Conservation (phyloP, 2,113 vertebrate species). For the Camelus dromedarius region DNA sequence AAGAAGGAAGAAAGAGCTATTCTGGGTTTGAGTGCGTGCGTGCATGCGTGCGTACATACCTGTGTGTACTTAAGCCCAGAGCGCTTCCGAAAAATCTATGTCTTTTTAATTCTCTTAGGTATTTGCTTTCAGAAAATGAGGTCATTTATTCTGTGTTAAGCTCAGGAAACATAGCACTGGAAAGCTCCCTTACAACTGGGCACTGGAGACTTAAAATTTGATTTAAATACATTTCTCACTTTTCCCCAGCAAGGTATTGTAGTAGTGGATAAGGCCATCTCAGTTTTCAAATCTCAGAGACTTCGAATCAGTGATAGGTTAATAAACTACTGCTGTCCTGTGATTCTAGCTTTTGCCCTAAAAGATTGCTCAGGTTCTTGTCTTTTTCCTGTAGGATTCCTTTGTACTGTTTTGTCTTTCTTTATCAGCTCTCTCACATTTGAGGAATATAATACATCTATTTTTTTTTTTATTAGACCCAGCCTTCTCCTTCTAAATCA, state of each 20-base stretch:
- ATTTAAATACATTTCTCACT: neutral
- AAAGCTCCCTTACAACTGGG: constrained; percentile 34
- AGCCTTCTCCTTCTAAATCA: neutral
- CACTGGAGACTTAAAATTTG: constrained; percentile 1
- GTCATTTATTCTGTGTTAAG: neutral
- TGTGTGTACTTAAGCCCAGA: neutral
- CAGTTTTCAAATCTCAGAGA: neutral
- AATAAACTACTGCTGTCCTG: neutral
- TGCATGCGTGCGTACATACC: too few relatives aligned
- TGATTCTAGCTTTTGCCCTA: neutral
- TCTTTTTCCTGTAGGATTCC: neutral
- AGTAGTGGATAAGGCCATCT: neutral
- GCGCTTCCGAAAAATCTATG: too few relatives aligned
- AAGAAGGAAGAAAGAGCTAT: neutral
- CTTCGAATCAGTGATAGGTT: neutral
- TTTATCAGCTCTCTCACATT: neutral
- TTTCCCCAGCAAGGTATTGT: neutral
- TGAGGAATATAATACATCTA: neutral
- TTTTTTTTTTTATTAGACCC: neutral
- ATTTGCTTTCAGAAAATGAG: neutral
- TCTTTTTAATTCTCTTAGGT: neutral
- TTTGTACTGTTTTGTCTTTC: neutral
- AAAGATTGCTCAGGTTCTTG: too few relatives aligned
- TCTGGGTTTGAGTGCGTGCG: too few relatives aligned
- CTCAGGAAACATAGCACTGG: neutral